phyloP scores from a whole-genome alignment of 2,888 invertebrate genomes.

The Trimorus sp. region DNA sequence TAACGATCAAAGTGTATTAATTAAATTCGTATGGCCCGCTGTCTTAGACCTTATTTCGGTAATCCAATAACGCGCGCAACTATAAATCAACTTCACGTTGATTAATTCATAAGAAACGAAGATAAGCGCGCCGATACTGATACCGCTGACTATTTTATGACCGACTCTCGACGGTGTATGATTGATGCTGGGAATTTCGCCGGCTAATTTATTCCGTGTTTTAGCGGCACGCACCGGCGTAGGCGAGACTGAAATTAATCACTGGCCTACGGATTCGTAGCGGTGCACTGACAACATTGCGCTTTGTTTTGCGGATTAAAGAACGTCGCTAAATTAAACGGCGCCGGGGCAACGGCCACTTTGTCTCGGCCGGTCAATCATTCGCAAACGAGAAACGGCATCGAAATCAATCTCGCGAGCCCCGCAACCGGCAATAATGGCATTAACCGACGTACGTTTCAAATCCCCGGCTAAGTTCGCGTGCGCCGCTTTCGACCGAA shows the following conservation, averaged over 20 bases:
- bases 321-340: background rate
- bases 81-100: conserved; percentile 58
- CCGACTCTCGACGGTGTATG: conserved; percentile 40
- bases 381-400: too few relatives aligned
- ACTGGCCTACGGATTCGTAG: conserved; percentile 13
- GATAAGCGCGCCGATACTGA: conserved; percentile 49
- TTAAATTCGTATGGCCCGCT: conserved; percentile 58
- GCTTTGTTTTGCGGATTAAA: background rate
- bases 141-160: conserved; percentile 58
- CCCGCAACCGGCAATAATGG: too few relatives aligned
- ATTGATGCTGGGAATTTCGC: conserved; percentile 51
- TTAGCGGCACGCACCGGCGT: conserved; percentile 6
- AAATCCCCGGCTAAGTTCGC: too few relatives aligned
- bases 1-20: conserved; percentile 63
- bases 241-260: conserved; percentile 41
- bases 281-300: background rate
- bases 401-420: too few relatives aligned
- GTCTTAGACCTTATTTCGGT: conserved; percentile 59
- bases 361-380: conserved; percentile 7
- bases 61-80: conserved; percentile 44
- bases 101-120: conserved; percentile 64
- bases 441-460: too few relatives aligned
- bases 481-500: too few relatives aligned
- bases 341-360: background rate
- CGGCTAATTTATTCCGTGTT: conserved; percentile 45